Base-by-base conservation (phyloP, 2,113 vertebrate genomes). In the Scomber scombrus region DNA sequence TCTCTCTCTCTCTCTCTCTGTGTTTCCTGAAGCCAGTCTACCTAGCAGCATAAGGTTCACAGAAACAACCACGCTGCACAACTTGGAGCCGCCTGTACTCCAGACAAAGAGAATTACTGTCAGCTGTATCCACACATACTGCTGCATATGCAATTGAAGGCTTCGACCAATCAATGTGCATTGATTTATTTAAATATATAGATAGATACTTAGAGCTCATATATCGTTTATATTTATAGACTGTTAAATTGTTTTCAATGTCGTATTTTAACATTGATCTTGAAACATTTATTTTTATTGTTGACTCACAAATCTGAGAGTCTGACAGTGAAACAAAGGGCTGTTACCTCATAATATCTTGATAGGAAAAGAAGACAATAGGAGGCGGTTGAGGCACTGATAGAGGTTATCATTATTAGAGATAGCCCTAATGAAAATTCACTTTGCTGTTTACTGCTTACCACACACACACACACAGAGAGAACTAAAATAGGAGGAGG, bases 31-130 rank as follows among this genome's bases (percentile, higher is more conserved):
- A 84, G 88, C 65, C 85, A 69, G 75, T 77, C 85, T 92, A 89
- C 85, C 91, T 88, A 70, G 64, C 87, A 86, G 85, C 72, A 71
- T 50, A 78, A 78, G 82, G 76, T 85, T 88, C 80, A 79, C 78
- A 83, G 79, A 86, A 85, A 87, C 74, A 72, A 52, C 71, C 78
- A 71, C 57, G 76, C 80, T 82, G 84, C 82, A 85, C 69, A 85
- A 87, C 89, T 85, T 90, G 75, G 69, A 88, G 89, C 69, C 9
- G 62, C 78, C 72, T 80, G 82, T 43, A 26, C 76, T 68, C 80
- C 88, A 92, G 83, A 91, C 92, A 92, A 92, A 91, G 89, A 86
- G 68, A 89, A 85, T 73, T 76, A 62, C 80, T 57, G 62, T 63
- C 76, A 88, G 79, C 80, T 82, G 74, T 19, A 73, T 83, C 60